Evolutionary conservation across 2,113 vertebrate species (phyloP), one percentile per base, ranked within the genome.

Genomic region (Nothoprocta perdicaria): DNA sequence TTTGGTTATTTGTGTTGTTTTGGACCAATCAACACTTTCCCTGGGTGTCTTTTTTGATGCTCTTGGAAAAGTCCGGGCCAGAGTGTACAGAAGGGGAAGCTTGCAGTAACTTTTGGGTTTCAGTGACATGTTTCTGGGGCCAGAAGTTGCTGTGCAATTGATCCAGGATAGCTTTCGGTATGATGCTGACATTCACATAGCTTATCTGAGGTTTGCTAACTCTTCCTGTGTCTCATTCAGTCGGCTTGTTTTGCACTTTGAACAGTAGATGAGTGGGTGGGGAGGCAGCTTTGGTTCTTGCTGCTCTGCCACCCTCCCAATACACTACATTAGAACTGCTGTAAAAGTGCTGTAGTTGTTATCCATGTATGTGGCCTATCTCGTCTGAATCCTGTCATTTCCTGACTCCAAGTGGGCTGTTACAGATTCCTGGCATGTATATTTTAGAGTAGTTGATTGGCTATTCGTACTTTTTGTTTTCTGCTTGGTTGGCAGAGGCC

Each of bases 191-290:
- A 6, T 61, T 61, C 12, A 3, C 6, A 8, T 80, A n/a, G n/a
- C 13, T 1, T 10, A 63, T 31, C 50, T 60, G 41, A 71, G 78
- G 40, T 77, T 77, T 71, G 41, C 6, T 46, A 83, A 38, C 52
- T 86, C 31, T 62, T 90, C 40, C 17, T 14, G 4, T 76, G 21
- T 75, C 10, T 50, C 12, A 12, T 48, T 61, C 48, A 38, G n/a
- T 84, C 60, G 9, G 24, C 43, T 14, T 75, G 2, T 58, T 73
- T 80, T 48, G 14, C 71, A 3, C 53, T 73, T 80, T 35, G 83
- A 80, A n/a, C 41, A 11, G 13, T 0, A 41, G 19, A 31, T 15
- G 69, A 35, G 12, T 62, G 45, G 55, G 31, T 0, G 2, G 33
- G 19, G 58, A 18, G 14, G 8, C 50, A 41, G 26, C 12, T 85